A percentile compares a stretch with the other conserved stretches of the same genome.
Conservation (phyloP, 30 jellyfish, hydroid and myxozoan genomes). For the Phacellophora camtschatica region DNA sequence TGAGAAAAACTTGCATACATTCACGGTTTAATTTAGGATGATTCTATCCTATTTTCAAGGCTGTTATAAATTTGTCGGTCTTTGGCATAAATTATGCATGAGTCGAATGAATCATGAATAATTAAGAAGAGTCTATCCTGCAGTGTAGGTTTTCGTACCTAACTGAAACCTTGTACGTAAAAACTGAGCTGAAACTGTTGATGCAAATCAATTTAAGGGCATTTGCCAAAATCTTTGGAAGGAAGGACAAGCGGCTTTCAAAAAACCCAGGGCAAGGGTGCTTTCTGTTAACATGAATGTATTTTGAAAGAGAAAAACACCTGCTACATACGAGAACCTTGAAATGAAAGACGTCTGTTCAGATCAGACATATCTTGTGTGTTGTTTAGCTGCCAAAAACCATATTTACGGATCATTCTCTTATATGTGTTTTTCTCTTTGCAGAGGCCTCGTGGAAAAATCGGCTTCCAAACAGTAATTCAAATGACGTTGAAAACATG, state of each 20-base stretch:
- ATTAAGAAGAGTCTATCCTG: conserved; percentile 55
- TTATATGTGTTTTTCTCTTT: conserved; percentile 32
- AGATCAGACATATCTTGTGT: conserved; percentile 39
- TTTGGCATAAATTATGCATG: conserved; percentile 53
- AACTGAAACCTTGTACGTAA: conserved; percentile 15
- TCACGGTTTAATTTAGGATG: no score
- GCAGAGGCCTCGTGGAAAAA: conserved; percentile 66
- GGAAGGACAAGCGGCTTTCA: not conserved
- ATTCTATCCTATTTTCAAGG: conserved; percentile 31
- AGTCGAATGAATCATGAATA: conserved; percentile 39
- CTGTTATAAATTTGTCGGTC: conserved; percentile 31
- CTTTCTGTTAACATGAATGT: no score
- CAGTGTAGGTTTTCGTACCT: conserved; percentile 23
- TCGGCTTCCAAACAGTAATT: conserved; percentile 7
- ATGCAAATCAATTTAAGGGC: not conserved
- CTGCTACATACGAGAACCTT: no score
- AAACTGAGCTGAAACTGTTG: conserved; percentile 1
- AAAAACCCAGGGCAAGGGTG: no score
- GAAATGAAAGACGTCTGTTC: conserved; percentile 13
- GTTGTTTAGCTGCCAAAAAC: conserved; percentile 52
- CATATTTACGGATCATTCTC: no score
- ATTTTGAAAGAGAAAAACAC: not conserved
- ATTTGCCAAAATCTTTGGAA: no score
- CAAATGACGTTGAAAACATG: conserved; percentile 49
- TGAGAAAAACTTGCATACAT: no score